Percentiles rank a stretch among this genome's conserved stretches.
Conservation (phyloP, 2,113 vertebrate genomes). For the Cryptotis parvus region DNA sequence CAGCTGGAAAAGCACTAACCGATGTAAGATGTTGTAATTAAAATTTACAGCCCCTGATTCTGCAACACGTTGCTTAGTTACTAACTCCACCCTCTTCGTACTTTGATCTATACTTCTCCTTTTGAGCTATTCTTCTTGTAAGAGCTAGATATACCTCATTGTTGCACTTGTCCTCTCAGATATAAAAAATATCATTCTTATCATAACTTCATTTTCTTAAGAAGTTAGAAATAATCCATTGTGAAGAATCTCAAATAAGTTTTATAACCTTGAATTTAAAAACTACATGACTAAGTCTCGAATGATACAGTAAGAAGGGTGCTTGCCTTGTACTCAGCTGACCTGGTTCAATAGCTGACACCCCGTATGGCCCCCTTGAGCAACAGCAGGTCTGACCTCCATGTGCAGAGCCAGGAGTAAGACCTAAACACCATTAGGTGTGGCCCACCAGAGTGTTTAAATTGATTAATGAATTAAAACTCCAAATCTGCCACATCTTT, state of each 20-base stretch:
- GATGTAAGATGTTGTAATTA: slow-evolving; percentile 45
- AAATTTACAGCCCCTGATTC: slow-evolving; percentile 32
- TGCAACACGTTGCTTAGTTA: slow-evolving; percentile 47
- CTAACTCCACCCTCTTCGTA: background rate
- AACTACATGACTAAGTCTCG: background rate
- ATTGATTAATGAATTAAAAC: too few species aligned
- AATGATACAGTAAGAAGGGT: too few species aligned
- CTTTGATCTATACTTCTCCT: slow-evolving; percentile 28
- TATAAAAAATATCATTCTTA: slow-evolving; percentile 39
- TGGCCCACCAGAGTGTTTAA: too few species aligned
- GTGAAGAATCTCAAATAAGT: background rate
- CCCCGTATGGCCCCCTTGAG: too few species aligned
- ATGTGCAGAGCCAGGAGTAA: too few species aligned
- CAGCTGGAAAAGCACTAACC: slow-evolving; percentile 42
- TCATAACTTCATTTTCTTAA: slow-evolving; percentile 20
- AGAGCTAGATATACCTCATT: background rate
- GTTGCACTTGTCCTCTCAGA: background rate
- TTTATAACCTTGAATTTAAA: slow-evolving; percentile 35
- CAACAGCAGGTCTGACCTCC: too few species aligned
- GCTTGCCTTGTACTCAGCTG: too few species aligned
- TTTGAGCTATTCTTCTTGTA: slow-evolving; percentile 15
- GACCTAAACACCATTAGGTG: too few species aligned
- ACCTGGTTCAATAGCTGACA: too few species aligned
- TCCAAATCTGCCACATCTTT: background rate
- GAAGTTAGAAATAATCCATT: background rate